phyloP scores from a whole-genome alignment of 2,888 invertebrate genomes.

The Leptopterna dolabrata region DNA sequence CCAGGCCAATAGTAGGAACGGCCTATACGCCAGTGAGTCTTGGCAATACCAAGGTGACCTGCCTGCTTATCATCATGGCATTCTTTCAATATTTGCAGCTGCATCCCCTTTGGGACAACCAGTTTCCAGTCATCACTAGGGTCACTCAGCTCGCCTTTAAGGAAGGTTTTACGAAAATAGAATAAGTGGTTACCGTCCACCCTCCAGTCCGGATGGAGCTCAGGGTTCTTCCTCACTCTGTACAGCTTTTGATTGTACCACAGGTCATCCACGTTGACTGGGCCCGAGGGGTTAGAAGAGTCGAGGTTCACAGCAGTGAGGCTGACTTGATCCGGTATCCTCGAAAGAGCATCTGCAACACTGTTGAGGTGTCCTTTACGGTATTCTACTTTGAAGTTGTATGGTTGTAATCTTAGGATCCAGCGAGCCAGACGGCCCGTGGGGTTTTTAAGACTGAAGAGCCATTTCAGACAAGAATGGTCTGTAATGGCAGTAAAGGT shows the following conservation, averaged over 20 bases:
- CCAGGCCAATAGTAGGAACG: too few species aligned
- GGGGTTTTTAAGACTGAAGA: background rate
- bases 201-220: constrained; percentile 40
- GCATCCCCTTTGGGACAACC: background rate
- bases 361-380: constrained; percentile 30
- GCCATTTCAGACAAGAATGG: background rate
- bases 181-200: background rate
- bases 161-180: constrained; percentile 6
- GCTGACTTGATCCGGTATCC: background rate
- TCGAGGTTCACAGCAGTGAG: too few species aligned
- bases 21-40: constrained; percentile 50
- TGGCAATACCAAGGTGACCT: constrained; percentile 48
- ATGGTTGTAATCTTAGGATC: constrained; percentile 9
- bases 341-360: constrained; percentile 34
- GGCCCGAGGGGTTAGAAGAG: too few species aligned
- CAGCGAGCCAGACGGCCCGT: constrained; percentile 29
- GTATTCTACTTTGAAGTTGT: constrained; percentile 13
- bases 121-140: constrained; percentile 39
- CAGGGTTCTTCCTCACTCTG: constrained; percentile 22
- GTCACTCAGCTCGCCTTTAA: constrained; percentile 23
- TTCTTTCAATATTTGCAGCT: background rate
- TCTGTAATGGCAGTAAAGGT: constrained; percentile 14
- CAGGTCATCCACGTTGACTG: background rate
- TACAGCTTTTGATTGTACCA: constrained; percentile 56
- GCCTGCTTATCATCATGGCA: constrained; percentile 44